A percentile compares a stretch with the other conserved stretches of the same genome.
These are phyloP conservation scores for Upupa epops DNA, from an alignment of 2,113 vertebrate genomes.

Conservation along the genomic window DNA sequence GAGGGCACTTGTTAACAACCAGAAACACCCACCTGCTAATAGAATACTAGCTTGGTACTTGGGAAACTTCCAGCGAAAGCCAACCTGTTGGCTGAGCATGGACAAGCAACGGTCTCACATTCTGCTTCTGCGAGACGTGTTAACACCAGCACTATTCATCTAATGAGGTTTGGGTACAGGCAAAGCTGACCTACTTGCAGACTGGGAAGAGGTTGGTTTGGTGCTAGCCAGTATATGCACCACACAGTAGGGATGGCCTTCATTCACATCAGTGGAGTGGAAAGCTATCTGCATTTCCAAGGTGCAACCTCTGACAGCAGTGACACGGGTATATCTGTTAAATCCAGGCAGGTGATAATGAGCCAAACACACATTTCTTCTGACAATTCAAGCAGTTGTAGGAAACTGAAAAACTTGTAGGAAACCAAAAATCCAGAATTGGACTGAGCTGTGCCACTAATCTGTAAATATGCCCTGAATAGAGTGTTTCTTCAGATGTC, in stretches of 20 bases:
- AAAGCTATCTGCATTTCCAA: neutral
- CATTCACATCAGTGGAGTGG: neutral
- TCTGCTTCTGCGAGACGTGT: neutral
- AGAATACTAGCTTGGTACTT: neutral
- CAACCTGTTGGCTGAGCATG: neutral
- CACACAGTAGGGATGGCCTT: rapidly evolving
- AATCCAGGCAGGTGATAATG: neutral
- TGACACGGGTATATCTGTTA: neutral
- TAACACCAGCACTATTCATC: neutral
- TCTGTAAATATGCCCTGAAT: neutral
- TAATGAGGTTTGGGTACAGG: neutral
- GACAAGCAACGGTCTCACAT: neutral
- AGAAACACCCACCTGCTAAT: neutral
- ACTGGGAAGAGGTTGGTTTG: neutral
- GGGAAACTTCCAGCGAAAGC: neutral
- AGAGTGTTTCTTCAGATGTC: neutral
- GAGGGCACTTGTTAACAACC: neutral
- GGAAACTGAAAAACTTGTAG: too few species aligned
- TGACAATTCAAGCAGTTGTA: neutral
- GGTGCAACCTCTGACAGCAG: neutral
- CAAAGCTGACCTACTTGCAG: neutral
- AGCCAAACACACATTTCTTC: neutral
- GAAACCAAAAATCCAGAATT: neutral
- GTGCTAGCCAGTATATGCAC: neutral
- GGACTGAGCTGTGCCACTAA: neutral